These are phyloP conservation scores for Corythoichthys intestinalis DNA, from an alignment of 2,113 vertebrate species.

Conservation along the genomic window DNA sequence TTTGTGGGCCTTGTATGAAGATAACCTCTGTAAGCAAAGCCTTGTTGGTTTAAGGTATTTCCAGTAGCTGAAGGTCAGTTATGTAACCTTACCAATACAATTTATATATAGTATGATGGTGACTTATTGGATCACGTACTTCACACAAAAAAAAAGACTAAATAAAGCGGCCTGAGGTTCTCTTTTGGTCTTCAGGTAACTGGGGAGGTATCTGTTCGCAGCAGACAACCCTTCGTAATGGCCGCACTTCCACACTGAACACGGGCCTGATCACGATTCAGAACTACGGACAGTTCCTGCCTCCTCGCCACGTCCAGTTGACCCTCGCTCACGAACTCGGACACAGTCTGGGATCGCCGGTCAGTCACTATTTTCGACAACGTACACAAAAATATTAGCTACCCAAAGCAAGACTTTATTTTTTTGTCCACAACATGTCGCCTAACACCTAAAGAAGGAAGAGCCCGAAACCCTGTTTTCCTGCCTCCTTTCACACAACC, in stretches of 20 bases:
- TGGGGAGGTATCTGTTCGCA: conserved; percentile 77
- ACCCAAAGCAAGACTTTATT: background rate
- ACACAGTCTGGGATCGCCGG: conserved; percentile 78
- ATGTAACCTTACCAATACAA: conserved; percentile 23
- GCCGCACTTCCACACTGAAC: conserved; percentile 57
- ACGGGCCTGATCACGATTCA: conserved; percentile 78
- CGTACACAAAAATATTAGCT: background rate
- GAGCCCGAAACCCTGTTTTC: background rate
- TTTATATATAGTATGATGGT: background rate
- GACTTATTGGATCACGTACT: background rate
- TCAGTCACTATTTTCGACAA: conserved; percentile 51
- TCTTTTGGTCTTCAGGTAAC: conserved; percentile 60
- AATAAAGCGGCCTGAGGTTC: background rate
- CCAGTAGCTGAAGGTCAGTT: conserved; percentile 29
- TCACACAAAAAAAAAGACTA: background rate
- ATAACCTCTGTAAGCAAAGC: conserved; percentile 21
- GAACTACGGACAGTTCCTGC: conserved; percentile 74
- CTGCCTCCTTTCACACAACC: background rate
- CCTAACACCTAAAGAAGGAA: background rate
- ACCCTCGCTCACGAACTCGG: conserved; percentile 80
- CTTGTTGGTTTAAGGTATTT: conserved; percentile 40
- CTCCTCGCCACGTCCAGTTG: conserved; percentile 68
- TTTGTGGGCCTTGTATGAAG: conserved; percentile 2
- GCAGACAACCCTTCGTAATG: conserved; percentile 28
- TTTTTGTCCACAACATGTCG: background rate